Evolutionary conservation across 1,140 invertebrate genomes (phyloP).

Genomic region (Drosophila trapezifrons): DNA sequence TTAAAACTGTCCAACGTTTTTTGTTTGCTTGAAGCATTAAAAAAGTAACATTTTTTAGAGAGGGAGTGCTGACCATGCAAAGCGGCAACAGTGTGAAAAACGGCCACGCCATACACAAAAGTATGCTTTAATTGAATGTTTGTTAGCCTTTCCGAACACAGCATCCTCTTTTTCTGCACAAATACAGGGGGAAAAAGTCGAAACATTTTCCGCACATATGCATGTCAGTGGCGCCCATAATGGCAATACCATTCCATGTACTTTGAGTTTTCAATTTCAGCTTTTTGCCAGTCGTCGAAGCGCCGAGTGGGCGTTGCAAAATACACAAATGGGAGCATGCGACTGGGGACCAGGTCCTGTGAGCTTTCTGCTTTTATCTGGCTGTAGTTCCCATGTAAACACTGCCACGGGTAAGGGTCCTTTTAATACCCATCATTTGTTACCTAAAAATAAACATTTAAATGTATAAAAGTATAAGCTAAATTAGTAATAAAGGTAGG

Average conservation of each 20-base stretch:
- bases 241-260: slow-evolving; percentile 71
- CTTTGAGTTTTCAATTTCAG: slow-evolving; percentile 80
- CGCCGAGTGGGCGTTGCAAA: slow-evolving; percentile 11
- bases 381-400: background rate
- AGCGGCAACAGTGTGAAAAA: slow-evolving; percentile 56
- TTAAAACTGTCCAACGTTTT: background rate
- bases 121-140: slow-evolving; percentile 81
- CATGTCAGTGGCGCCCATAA: slow-evolving; percentile 65
- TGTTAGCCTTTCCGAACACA: slow-evolving; percentile 34
- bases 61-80: slow-evolving; percentile 42
- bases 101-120: slow-evolving; percentile 69
- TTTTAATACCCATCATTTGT: background rate
- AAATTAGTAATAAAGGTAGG: no score
- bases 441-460: background rate
- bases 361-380: slow-evolving; percentile 30
- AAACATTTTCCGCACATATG: slow-evolving; percentile 69
- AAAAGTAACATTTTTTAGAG: background rate
- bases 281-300: slow-evolving; percentile 47
- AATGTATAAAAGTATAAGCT: no score
- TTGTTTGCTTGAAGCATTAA: slow-evolving; percentile 3
- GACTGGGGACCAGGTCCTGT: slow-evolving; percentile 35
- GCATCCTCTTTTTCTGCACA: slow-evolving; percentile 25
- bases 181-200: slow-evolving; percentile 42
- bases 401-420: background rate
- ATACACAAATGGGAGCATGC: slow-evolving; percentile 13